Base-by-base conservation (phyloP, 2,113 vertebrate genomes). In the Chloropsis hardwickii region DNA sequence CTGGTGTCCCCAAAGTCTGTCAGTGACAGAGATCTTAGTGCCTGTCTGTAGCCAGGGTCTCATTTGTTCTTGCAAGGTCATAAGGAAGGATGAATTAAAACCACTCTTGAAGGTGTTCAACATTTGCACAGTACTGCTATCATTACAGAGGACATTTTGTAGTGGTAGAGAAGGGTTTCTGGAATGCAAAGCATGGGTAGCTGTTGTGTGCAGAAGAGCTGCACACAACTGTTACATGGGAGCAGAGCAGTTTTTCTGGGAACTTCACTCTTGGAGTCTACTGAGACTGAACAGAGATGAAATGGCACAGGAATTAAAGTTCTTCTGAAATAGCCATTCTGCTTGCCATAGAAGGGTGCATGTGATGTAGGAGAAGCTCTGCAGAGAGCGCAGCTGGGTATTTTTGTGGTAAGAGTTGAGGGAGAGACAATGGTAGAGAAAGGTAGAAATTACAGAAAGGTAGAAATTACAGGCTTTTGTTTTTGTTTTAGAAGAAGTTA, bases 21-120 rank as follows among this genome's bases (percentile, higher is more conserved):
- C 67, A 60, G n/a, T 45, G 62, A 28, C 40, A 40, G 58, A 65
- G 53, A 11, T 67, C 45, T 90, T 8, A 3, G 40, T 92, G 54
- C 42, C 42, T 57, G 15, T 66, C 13, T 65, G 71, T 37, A 61
- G 31, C 54, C 54, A 69, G 12, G 13, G 5, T 54, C 39, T 82
- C 57, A 21, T 82, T 80, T 0, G 0, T 53, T 77, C n/a, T 61
- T 2, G 3, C 20, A 56, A 62, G 37, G 57, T 44, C 14, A 3
- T 48, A 23, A 86, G n/a, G 35, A 42, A 56, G 25, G 28, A 17
- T 27, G 22, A 37, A 50, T 39, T 82, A 64, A 74, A 96, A 45
- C 17, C 40, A n/a, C 24, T 53, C 9, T 17, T 83, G 53, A 72
- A 83, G 11, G 11, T 35, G 14, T 62, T 71, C 60, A 58, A 1